phyloP scores from a whole-genome alignment of 2,113 vertebrate species.

The Deroptyus accipitrinus region DNA sequence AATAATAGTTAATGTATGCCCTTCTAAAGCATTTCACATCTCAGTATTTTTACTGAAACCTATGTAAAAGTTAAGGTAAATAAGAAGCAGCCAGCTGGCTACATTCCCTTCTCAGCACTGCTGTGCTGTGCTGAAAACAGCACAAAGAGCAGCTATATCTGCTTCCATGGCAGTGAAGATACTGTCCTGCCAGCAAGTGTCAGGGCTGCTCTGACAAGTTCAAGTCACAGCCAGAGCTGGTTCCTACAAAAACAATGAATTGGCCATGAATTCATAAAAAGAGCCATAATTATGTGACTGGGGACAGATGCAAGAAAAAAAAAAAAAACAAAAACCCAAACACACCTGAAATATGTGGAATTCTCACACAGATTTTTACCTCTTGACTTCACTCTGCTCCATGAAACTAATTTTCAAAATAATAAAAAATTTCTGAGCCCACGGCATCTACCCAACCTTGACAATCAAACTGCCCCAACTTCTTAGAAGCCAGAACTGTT shows the following conservation, averaged over 20 bases:
- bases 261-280: background rate
- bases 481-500: background rate
- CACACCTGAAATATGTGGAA: background rate
- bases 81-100: background rate
- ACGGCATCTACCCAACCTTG: background rate
- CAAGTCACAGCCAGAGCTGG: background rate
- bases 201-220: background rate
- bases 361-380: background rate
- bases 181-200: background rate
- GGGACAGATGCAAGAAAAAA: background rate
- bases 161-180: background rate
- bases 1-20: background rate
- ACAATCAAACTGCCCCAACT: background rate
- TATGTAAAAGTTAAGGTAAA: background rate
- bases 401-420: background rate
- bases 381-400: background rate
- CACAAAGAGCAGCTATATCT: background rate
- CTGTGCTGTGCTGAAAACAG: background rate
- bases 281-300: background rate
- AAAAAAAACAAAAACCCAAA: no score
- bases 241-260: background rate
- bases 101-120: background rate
- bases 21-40: background rate
- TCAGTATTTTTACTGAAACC: background rate
- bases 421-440: background rate